A percentile compares a stretch with the other conserved stretches of the same genome.
Evolutionary conservation across 2,888 invertebrate genomes (phyloP).

Genomic region (Drosophila fulvimacula): DNA sequence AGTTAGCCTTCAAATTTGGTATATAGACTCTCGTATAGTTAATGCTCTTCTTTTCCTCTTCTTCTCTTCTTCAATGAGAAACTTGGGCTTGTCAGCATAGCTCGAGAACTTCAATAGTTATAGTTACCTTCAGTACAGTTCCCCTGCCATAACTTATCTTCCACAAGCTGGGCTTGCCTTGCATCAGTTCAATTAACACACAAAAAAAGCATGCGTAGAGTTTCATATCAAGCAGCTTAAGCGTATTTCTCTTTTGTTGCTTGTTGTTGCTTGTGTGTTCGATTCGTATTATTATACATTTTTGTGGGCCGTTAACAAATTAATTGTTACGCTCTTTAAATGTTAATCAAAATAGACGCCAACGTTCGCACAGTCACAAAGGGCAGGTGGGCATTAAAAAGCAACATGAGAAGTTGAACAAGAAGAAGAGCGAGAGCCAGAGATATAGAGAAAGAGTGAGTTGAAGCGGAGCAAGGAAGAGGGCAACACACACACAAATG

Average conservation of each 20-base stretch:
- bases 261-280: constrained; percentile 3
- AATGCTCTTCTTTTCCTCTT: no score
- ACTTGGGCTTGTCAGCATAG: background rate
- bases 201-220: background rate
- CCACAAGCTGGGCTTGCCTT: background rate
- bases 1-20: no score
- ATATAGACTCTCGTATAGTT: no score
- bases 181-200: background rate
- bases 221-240: constrained; percentile 15
- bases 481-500: constrained; percentile 25
- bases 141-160: background rate
- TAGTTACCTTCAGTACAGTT: no score
- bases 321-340: constrained; percentile 75
- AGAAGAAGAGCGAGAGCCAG: background rate
- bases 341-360: constrained; percentile 73
- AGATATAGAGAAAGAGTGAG: background rate
- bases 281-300: constrained; percentile 15
- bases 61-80: no score
- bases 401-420: background rate
- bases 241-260: constrained; percentile 10
- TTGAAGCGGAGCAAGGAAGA: background rate
- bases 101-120: background rate
- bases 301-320: constrained; percentile 58
- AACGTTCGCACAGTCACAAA: constrained; percentile 25
- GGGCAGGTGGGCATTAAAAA: constrained; percentile 19